These are phyloP conservation scores for Malurus splendens DNA, from an alignment of 2,797 vertebrate species.

Conservation along the genomic window DNA sequence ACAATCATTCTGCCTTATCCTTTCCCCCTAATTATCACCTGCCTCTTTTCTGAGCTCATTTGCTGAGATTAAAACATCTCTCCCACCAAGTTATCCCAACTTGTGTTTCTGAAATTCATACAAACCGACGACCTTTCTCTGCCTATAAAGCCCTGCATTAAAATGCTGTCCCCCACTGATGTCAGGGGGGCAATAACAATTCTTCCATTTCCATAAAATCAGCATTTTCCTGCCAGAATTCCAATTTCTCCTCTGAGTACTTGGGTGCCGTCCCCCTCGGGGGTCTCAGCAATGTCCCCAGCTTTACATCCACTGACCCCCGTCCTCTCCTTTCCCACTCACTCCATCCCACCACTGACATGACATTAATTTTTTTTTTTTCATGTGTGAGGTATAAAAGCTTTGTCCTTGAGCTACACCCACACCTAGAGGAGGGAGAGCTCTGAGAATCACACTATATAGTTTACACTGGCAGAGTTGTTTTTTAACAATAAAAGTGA, in stretches of 20 bases:
- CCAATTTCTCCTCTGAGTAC: not conserved
- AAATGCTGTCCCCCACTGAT: not conserved
- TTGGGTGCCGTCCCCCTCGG: not conserved
- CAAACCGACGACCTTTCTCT: not conserved
- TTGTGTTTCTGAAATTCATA: not conserved
- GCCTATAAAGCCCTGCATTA: not conserved
- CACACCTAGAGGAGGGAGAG: not conserved
- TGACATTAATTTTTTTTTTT: not conserved
- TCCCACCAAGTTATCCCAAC: not conserved
- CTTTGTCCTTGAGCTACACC: not conserved
- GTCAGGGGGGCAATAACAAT: not conserved
- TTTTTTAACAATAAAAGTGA: not conserved
- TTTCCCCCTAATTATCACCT: not conserved
- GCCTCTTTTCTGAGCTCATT: not conserved
- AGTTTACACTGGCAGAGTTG: not conserved
- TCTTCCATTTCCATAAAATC: slow-evolving; percentile 23
- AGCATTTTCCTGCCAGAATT: not conserved
- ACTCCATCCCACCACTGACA: not conserved
- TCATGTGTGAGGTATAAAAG: not conserved
- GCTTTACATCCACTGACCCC: not conserved
- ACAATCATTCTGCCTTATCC: not conserved
- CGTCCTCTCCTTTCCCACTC: not conserved
- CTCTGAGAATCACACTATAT: not conserved
- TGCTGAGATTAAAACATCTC: not conserved
- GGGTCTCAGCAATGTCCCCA: not conserved